Evolutionary conservation across 2,888 invertebrate genomes (phyloP).

Genomic region (Eristalis tenax): DNA sequence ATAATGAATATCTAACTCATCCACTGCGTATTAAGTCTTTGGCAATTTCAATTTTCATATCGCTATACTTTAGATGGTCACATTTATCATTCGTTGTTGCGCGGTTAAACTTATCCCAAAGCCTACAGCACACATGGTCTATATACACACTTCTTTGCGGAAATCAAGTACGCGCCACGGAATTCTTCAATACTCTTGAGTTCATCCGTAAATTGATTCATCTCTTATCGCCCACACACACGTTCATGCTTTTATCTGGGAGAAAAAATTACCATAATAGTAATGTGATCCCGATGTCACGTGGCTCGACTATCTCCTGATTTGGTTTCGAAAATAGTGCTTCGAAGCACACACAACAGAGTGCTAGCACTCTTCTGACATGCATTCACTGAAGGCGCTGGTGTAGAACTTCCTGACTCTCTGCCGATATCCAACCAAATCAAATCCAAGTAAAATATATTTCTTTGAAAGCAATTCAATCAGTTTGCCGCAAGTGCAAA

Average conservation of each 20-base stretch:
- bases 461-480: constrained; percentile 68
- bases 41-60: too few species aligned
- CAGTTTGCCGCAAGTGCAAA: constrained; percentile 71
- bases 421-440: constrained; percentile 63
- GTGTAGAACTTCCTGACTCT: not conserved
- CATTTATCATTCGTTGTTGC: too few species aligned
- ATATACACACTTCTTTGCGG: too few species aligned
- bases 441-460: constrained; percentile 69
- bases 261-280: constrained; percentile 50
- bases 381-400: not conserved
- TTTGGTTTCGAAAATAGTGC: constrained; percentile 60
- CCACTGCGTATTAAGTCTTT: too few species aligned
- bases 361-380: constrained; percentile 44
- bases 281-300: constrained; percentile 60
- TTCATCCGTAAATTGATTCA: constrained; percentile 25
- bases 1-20: too few species aligned
- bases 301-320: constrained; percentile 66
- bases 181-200: not conserved
- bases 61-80: too few species aligned
- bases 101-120: too few species aligned
- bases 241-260: not conserved
- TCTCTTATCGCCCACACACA: not conserved
- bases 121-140: too few species aligned
- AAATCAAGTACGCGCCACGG: too few species aligned
- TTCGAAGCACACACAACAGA: constrained; percentile 49